phyloP scores from a whole-genome alignment of 2,113 vertebrate genomes.

The Poeciliopsis turrubarensis region DNA sequence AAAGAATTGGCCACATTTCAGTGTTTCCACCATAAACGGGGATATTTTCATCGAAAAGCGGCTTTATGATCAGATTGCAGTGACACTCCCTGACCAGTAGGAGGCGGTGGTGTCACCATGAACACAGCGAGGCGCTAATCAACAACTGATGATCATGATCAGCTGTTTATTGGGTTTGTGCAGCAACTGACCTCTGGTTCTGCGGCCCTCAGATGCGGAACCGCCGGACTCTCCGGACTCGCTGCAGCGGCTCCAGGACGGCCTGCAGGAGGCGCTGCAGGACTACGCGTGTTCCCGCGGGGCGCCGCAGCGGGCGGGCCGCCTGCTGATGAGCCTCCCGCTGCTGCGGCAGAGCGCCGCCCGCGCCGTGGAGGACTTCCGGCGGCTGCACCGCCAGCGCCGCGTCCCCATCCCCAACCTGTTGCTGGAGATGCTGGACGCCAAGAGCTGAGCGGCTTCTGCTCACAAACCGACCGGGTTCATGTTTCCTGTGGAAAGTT shows the following conservation, averaged over 20 bases:
- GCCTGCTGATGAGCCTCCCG: slow-evolving; percentile 80
- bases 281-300: slow-evolving; percentile 58
- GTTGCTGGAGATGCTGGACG: slow-evolving; percentile 82
- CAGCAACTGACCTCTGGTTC: background rate
- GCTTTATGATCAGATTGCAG: too few relatives aligned
- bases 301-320: slow-evolving; percentile 65
- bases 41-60: too few relatives aligned
- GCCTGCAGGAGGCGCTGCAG: slow-evolving; percentile 78
- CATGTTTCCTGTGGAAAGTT: background rate
- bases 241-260: slow-evolving; percentile 74
- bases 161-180: background rate
- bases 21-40: too few relatives aligned
- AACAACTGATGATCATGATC: slow-evolving; percentile 49
- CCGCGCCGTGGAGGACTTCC: slow-evolving; percentile 54
- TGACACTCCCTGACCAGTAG: too few relatives aligned
- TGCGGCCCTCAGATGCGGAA: slow-evolving; percentile 54
- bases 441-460: slow-evolving; percentile 63
- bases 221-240: slow-evolving; percentile 69
- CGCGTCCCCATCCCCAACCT: slow-evolving; percentile 78
- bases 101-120: background rate
- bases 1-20: too few relatives aligned
- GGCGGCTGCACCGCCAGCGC: slow-evolving; percentile 62
- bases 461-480: background rate
- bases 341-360: slow-evolving; percentile 77
- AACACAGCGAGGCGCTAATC: slow-evolving; percentile 48